Conservation (phyloP, 2,113 vertebrate species). For the Rattus rattus region DNA sequence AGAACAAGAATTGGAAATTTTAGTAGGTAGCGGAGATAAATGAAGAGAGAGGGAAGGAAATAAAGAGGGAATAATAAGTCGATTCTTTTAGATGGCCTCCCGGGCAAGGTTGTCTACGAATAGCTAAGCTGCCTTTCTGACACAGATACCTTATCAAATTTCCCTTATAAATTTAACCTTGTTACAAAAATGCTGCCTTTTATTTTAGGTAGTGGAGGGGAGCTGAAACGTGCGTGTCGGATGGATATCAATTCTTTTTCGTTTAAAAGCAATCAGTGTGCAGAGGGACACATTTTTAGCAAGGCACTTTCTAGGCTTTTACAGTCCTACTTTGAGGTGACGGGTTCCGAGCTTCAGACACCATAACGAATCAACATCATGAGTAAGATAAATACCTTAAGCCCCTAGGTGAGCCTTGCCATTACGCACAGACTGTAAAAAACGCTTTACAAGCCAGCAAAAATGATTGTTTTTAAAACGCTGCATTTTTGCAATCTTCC, state of each 20-base stretch:
- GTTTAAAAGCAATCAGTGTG: neutral
- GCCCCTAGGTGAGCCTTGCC: neutral
- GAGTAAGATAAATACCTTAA: neutral
- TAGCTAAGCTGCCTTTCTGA: neutral
- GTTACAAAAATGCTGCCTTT: neutral
- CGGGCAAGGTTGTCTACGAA: neutral
- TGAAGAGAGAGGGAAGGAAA: neutral
- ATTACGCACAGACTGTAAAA: neutral
- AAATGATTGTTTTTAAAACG: constrained; percentile 39
- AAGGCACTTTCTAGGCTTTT: neutral
- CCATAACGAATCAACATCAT: neutral
- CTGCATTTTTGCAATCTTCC: constrained; percentile 33
- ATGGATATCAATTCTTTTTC: constrained; percentile 37
- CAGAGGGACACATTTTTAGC: neutral
- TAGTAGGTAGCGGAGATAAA: neutral
- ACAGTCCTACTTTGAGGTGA: neutral
- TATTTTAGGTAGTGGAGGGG: neutral
- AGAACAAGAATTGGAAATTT: neutral
- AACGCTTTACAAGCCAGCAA: neutral
- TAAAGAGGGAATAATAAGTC: neutral
- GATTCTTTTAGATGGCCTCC: neutral
- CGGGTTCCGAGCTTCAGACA: neutral
- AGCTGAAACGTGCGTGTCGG: neutral
- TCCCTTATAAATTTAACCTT: neutral
- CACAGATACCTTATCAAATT: neutral